A percentile compares a stretch with the other conserved stretches of the same genome.
These are phyloP conservation scores for Tenthredo scrophulariae DNA, from an alignment of 2,888 invertebrate species.

Conservation along the genomic window DNA sequence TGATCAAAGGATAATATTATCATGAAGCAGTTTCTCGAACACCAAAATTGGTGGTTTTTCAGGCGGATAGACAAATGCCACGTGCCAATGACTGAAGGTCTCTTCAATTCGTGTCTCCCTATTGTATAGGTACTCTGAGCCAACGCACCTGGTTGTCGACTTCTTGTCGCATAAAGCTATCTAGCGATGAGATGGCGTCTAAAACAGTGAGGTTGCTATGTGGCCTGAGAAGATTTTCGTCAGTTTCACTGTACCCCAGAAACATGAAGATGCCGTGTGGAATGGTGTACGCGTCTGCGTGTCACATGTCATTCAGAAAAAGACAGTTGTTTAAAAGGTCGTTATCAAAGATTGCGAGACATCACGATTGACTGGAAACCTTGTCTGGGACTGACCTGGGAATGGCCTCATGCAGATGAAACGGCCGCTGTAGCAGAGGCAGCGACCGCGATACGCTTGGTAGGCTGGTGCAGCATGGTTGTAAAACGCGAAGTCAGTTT, in stretches of 20 bases:
- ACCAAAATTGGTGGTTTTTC: neutral
- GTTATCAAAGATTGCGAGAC: neutral
- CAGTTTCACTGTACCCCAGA: slow-evolving; percentile 94
- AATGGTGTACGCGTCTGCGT: slow-evolving; percentile 86
- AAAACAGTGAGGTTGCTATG: slow-evolving; percentile 92
- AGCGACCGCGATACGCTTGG: slow-evolving; percentile 93
- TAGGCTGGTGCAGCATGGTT: slow-evolving; percentile 94
- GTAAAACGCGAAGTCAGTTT: slow-evolving; percentile 93
- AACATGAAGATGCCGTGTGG: slow-evolving; percentile 93
- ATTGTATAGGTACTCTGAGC: neutral
- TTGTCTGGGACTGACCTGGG: slow-evolving; percentile 79
- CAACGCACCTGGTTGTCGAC: slow-evolving; percentile 85
- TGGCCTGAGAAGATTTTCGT: slow-evolving; percentile 89
- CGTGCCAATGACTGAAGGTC: neutral
- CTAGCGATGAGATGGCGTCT: slow-evolving; percentile 90
- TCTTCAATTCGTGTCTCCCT: neutral
- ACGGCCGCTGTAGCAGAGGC: slow-evolving; percentile 94
- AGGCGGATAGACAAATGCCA: neutral
- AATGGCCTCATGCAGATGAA: slow-evolving; percentile 95
- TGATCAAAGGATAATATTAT: neutral
- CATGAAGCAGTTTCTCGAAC: neutral
- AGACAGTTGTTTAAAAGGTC: neutral
- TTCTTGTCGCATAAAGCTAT: slow-evolving; percentile 87
- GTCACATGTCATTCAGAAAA: slow-evolving; percentile 23
- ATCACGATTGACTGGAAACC: neutral